These are phyloP conservation scores for Tangara arthus DNA, from an alignment of 2,797 vertebrate species.

Conservation along the genomic window DNA sequence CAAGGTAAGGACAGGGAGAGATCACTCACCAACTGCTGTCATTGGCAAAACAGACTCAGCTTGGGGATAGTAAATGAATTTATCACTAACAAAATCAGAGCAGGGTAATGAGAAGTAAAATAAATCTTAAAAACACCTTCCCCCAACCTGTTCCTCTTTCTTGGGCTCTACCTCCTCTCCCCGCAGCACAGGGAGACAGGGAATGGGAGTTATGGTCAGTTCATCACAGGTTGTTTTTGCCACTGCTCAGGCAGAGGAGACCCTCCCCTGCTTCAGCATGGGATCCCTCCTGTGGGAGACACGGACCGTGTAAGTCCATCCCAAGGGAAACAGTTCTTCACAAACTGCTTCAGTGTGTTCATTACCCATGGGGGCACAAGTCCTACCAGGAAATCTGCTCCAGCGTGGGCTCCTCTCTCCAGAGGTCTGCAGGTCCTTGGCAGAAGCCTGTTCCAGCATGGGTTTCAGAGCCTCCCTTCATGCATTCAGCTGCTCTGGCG, in stretches of 20 bases:
- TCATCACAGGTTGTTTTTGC: no score
- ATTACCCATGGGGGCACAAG: not conserved
- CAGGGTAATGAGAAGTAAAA: not conserved
- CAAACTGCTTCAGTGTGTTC: not conserved
- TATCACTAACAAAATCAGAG: not conserved
- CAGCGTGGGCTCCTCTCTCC: rapidly evolving
- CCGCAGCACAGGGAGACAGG: rapidly evolving
- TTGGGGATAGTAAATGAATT: not conserved
- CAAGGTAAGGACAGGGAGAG: not conserved
- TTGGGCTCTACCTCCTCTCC: not conserved
- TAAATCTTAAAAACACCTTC: not conserved
- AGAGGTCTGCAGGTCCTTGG: not conserved
- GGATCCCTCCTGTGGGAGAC: not conserved
- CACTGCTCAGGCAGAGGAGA: not conserved
- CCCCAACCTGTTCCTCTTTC: rapidly evolving
- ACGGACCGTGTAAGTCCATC: not conserved
- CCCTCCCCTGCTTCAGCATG: rapidly evolving
- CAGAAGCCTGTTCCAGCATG: not conserved
- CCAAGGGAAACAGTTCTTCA: not conserved
- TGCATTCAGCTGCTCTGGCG: rapidly evolving
- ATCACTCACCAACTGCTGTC: not conserved
- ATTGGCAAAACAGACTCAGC: not conserved
- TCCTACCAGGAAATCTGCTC: not conserved
- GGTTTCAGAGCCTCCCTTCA: not conserved
- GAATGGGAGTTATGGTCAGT: not conserved